Evolutionary conservation across 2,888 invertebrate species (phyloP), one percentile per base, ranked within the genome.

Genomic region (Augochlorella aurata): DNA sequence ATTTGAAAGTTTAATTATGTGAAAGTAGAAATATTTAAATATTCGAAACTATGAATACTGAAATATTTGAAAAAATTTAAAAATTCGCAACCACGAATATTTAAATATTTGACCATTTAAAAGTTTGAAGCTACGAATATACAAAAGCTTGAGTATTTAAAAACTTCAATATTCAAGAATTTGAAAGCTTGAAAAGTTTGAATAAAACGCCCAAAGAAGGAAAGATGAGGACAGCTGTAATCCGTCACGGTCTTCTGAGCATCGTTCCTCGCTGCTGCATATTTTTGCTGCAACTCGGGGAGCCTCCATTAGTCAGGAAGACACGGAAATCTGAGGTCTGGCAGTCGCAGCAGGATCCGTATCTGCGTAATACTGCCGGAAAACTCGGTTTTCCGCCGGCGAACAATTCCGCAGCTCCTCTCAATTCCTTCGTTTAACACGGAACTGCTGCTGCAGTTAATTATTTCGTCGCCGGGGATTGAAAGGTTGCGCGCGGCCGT

Each of bases 401-500:
- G 58, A 58, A 58, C 24, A 29, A 63, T 63, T 63, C 29, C 29
- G 24, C n/a, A 12, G 29, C 10, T 49, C 18, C 18, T 63, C n/a
- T 29, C 38, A 63, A 63, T 73, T 63, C 49, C 24, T 52, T 63
- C 49, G 49, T 24, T 24, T 47, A 24, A 44, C 61, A 14, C 61
- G 44, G 49, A 74, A 49, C 38, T 69, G 44, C 45, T 12, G 21
- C 24, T 14, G 74, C 24, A 12, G 29, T 54, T 61, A 80, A 80
- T 81, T 74, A n/a, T 58, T 58, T 78, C 58, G 44, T 70, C 66
- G 12, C 24, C 4, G 10, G 14, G 24, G 54, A 38, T 52, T 70
- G 52, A 50, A 50, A 54, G 44, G 44, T 24, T 9, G 16, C 45
- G 29, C 49, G 29, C 44, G 18, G 14, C 18, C 16, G 14, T 54